Percentiles rank a stretch among this genome's conserved stretches.
phyloP scores from a whole-genome alignment of 92 coral and sea anemone species.

The Metridium senile region DNA sequence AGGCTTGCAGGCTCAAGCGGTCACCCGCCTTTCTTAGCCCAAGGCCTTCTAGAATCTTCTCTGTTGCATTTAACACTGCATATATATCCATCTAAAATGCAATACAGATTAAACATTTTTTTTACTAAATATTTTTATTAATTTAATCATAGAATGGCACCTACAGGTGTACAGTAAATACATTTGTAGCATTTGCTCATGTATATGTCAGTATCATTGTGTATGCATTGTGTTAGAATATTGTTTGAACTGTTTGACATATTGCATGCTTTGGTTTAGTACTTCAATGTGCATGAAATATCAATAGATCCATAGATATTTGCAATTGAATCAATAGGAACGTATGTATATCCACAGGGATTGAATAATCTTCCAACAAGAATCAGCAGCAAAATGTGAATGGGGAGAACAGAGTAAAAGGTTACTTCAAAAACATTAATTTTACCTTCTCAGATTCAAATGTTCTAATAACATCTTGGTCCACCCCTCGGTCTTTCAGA shows the following conservation, averaged over 20 bases:
- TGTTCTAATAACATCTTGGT: neutral
- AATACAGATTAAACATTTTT: neutral
- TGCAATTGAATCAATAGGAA: neutral
- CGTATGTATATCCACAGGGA: too few relatives aligned
- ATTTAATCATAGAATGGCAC: neutral
- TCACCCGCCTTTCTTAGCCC: slow-evolving; percentile 56
- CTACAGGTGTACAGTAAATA: neutral
- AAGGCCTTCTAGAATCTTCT: slow-evolving; percentile 40
- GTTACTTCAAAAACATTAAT: neutral
- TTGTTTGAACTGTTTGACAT: neutral
- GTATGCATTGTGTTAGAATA: neutral
- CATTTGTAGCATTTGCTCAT: neutral
- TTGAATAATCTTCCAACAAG: too few relatives aligned
- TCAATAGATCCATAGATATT: neutral
- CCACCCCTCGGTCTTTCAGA: neutral
- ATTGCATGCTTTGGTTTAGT: neutral
- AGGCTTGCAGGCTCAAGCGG: slow-evolving; percentile 42
- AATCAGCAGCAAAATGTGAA: neutral
- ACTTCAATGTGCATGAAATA: neutral
- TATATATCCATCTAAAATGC: slow-evolving; percentile 54
- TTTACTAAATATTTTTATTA: neutral
- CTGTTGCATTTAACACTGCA: slow-evolving; percentile 48
- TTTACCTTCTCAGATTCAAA: neutral
- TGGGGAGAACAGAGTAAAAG: neutral
- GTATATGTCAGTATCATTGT: neutral